A percentile compares a stretch with the other conserved stretches of the same genome.
These are phyloP conservation scores for Procambarus clarkii DNA, from an alignment of 1,140 invertebrate species.

Conservation along the genomic window DNA sequence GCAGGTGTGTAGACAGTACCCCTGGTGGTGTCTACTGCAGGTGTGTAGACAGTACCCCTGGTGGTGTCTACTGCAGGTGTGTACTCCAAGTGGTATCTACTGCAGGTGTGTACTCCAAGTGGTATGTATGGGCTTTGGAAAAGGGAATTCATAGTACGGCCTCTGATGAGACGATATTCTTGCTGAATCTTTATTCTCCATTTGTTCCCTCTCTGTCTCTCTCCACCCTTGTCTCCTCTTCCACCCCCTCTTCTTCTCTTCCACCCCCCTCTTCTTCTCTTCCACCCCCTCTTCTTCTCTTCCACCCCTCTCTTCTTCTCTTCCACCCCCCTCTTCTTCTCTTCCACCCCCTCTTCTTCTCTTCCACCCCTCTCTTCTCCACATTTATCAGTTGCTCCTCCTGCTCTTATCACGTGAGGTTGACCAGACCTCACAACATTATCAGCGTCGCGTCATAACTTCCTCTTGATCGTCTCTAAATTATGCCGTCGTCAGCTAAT, in stretches of 20 bases:
- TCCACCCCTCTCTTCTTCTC: not conserved
- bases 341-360: not conserved
- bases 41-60: too few species aligned
- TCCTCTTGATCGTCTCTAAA: not conserved
- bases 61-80: too few species aligned
- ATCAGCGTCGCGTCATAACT: not conserved
- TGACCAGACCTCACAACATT: not conserved
- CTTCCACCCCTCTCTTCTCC: not conserved
- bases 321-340: not conserved
- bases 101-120: too few species aligned
- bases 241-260: not conserved
- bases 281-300: not conserved
- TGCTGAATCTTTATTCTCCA: too few species aligned
- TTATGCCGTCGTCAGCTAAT: not conserved
- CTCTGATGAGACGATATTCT: too few species aligned
- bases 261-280: not conserved
- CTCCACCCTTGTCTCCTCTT: not conserved
- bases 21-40: too few species aligned
- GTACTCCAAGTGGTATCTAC: too few species aligned
- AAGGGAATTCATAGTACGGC: too few species aligned
- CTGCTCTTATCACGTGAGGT: not conserved
- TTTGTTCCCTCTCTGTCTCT: not conserved
- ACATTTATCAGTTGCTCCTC: too few species aligned
- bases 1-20: too few species aligned
- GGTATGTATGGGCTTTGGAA: too few species aligned